Conservation (phyloP, 2,888 invertebrate species). For the Rhamnusium bicolor region DNA sequence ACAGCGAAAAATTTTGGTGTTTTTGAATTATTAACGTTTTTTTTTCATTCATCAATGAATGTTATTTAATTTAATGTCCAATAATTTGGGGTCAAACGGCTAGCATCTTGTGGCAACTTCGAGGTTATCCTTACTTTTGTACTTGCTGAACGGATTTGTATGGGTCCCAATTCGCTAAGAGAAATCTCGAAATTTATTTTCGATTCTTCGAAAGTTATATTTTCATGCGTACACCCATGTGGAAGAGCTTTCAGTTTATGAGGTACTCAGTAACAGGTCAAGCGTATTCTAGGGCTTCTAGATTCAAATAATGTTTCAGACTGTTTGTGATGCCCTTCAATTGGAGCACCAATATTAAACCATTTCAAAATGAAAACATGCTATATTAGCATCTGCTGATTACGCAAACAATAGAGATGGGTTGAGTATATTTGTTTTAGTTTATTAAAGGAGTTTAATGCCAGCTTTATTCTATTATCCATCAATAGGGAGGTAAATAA, state of each 20-base stretch:
- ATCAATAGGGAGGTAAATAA: not conserved
- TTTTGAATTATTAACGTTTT: too few relatives aligned
- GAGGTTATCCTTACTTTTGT: too few relatives aligned
- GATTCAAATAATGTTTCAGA: constrained; percentile 59
- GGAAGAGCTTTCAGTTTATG: constrained; percentile 44
- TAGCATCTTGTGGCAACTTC: too few relatives aligned
- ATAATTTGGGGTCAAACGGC: too few relatives aligned
- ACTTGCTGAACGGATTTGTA: not conserved
- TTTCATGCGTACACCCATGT: constrained; percentile 19
- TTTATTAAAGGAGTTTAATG: not conserved
- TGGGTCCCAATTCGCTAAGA: not conserved
- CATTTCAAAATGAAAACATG: constrained; percentile 23
- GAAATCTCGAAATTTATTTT: not conserved
- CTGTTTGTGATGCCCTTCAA: constrained; percentile 35
- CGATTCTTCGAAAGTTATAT: constrained; percentile 16
- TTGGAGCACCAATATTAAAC: constrained; percentile 25
- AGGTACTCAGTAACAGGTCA: constrained; percentile 55
- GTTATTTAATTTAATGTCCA: too few relatives aligned
- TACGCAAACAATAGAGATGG: not conserved
- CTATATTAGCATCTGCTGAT: constrained; percentile 1
- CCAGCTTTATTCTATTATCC: not conserved
- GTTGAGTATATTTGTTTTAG: not conserved
- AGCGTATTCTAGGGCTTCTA: constrained; percentile 59
- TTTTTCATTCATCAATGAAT: too few relatives aligned
- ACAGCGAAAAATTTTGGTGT: too few relatives aligned